Evolutionary conservation across 2,888 invertebrate genomes (phyloP).

Genomic region (Mechanitis messenoides): DNA sequence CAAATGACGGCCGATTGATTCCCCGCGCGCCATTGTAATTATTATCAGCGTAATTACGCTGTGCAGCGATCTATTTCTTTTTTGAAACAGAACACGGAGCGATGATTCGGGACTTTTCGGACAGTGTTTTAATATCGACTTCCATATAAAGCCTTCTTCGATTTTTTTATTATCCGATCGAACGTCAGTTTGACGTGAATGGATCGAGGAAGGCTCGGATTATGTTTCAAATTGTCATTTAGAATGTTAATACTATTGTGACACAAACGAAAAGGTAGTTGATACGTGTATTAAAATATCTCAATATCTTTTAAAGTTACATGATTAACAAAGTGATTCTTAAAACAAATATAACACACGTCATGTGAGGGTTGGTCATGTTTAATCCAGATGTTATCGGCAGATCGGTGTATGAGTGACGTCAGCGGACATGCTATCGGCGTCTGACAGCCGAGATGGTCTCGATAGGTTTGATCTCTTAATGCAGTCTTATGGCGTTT

Average conservation of each 20-base stretch:
- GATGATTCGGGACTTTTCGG: conserved; percentile 63
- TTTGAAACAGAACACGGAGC: conserved; percentile 59
- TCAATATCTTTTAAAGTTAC: too few relatives aligned
- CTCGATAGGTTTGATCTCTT: conserved; percentile 3
- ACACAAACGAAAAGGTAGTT: conserved; percentile 22
- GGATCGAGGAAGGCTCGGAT: conserved; percentile 16
- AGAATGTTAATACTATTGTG: conserved; percentile 14
- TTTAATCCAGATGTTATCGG: conserved; percentile 4
- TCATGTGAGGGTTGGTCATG: not conserved
- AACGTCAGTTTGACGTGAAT: conserved; percentile 22
- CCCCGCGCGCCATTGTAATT: conserved; percentile 64
- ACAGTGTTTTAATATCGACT: conserved; percentile 55
- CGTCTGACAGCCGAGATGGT: conserved; percentile 20
- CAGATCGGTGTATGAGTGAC: conserved; percentile 9
- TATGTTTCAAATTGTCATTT: conserved; percentile 22
- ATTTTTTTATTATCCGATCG: conserved; percentile 27
- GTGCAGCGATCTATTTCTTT: conserved; percentile 70
- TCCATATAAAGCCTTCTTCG: conserved; percentile 43
- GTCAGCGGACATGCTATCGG: conserved; percentile 14
- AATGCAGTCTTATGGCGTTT: conserved; percentile 1
- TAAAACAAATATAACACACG: conserved; percentile 1
- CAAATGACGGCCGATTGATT: conserved; percentile 70
- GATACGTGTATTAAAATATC: conserved; percentile 14
- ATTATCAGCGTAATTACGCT: conserved; percentile 73
- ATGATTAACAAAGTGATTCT: not conserved